phyloP scores from a whole-genome alignment of 2,888 invertebrate genomes.

The Sceliomorpha sp. region DNA sequence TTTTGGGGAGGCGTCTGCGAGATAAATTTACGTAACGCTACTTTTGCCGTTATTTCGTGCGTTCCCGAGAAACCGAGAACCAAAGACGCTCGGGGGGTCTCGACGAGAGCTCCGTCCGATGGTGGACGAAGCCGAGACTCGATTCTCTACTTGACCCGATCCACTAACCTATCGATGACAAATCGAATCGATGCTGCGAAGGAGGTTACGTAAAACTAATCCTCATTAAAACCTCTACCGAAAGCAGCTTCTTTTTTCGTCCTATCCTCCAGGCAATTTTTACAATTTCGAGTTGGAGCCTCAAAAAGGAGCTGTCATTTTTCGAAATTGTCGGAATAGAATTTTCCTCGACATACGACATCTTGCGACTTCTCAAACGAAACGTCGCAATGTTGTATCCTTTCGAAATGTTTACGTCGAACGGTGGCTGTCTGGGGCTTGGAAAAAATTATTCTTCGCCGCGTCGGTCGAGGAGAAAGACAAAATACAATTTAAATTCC shows the following conservation, averaged over 20 bases:
- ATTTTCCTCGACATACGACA: too few relatives aligned
- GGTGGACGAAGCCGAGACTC: constrained; percentile 1
- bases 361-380: too few relatives aligned
- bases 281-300: too few relatives aligned
- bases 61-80: neutral
- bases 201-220: neutral
- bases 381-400: too few relatives aligned
- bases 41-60: constrained; percentile 64
- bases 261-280: too few relatives aligned
- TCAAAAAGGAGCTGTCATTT: too few relatives aligned
- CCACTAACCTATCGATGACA: constrained; percentile 4
- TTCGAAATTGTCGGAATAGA: too few relatives aligned
- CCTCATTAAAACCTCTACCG: too few relatives aligned
- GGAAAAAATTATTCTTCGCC: constrained; percentile 8
- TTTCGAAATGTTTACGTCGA: too few relatives aligned
- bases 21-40: constrained; percentile 62
- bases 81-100: neutral
- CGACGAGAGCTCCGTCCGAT: neutral
- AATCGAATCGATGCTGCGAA: neutral
- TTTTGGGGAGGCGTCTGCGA: constrained; percentile 9
- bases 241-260: too few relatives aligned
- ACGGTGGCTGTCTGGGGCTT: too few relatives aligned
- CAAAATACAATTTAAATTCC: constrained; percentile 36
- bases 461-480: constrained; percentile 9
- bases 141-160: neutral